These are phyloP conservation scores for Isaurus tuberculatus DNA, from an alignment of 92 coral and sea anemone genomes.

Conservation along the genomic window DNA sequence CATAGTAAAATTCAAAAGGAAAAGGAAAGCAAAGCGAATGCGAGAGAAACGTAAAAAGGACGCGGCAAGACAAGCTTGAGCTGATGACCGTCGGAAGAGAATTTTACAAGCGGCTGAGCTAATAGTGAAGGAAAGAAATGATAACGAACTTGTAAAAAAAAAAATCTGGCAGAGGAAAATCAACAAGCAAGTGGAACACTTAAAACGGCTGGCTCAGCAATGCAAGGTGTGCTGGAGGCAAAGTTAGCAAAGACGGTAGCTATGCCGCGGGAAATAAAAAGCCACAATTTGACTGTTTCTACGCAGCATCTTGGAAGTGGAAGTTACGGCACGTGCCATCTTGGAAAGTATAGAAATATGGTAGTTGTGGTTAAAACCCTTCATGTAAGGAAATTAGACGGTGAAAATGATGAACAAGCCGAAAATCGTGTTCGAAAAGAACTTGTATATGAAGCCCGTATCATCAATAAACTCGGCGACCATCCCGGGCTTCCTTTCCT, in stretches of 20 bases:
- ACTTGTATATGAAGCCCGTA: conserved; percentile 43
- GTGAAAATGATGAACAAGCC: conserved; percentile 8
- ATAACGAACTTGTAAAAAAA: conserved; percentile 13
- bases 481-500: conserved; percentile 60
- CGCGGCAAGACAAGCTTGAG: conserved; percentile 8
- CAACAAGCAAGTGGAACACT: background rate
- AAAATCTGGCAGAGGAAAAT: background rate
- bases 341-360: conserved; percentile 11
- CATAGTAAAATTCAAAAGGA: background rate
- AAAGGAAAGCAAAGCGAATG: conserved; percentile 11
- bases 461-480: conserved; percentile 49
- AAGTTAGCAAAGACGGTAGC: background rate
- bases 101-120: conserved; percentile 5
- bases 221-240: background rate
- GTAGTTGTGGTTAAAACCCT: conserved; percentile 49
- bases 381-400: background rate
- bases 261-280: background rate
- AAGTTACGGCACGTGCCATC: conserved; percentile 16
- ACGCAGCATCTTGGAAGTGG: conserved; percentile 7
- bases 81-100: conserved; percentile 11
- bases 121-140: conserved; percentile 10
- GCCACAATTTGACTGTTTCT: conserved; percentile 19
- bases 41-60: conserved; percentile 39
- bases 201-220: conserved; percentile 3
- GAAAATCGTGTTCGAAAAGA: conserved; percentile 15